A percentile compares a stretch with the other conserved stretches of the same genome.
These are phyloP conservation scores for Ichneumon xanthorius DNA, from an alignment of 2,888 invertebrate species.

Conservation along the genomic window DNA sequence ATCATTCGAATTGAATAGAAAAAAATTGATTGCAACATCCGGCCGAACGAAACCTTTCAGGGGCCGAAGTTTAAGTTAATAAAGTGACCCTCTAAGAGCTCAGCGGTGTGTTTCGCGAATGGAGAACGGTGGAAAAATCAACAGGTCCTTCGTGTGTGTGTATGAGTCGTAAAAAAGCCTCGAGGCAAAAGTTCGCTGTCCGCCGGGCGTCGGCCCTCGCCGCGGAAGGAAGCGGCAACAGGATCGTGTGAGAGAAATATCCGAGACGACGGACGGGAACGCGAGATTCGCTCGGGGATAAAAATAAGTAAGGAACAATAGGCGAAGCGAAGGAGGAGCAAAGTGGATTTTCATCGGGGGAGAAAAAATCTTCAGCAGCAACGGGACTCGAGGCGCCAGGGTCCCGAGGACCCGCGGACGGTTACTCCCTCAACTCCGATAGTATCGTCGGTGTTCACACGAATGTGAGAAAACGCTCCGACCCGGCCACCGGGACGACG, in stretches of 20 bases:
- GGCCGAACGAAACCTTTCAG: background rate
- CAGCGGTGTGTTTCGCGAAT: background rate
- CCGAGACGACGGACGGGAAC: background rate
- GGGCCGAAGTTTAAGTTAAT: background rate
- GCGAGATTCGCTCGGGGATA: background rate
- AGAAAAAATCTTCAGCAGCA: slow-evolving; percentile 60
- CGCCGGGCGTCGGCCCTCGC: background rate
- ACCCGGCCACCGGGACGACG: slow-evolving; percentile 32
- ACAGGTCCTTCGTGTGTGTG: slow-evolving; percentile 65
- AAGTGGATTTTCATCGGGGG: slow-evolving; percentile 45
- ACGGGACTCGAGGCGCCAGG: slow-evolving; percentile 66
- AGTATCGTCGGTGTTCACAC: slow-evolving; percentile 44
- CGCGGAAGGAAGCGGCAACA: background rate
- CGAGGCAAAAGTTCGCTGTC: slow-evolving; percentile 39
- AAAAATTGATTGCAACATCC: background rate
- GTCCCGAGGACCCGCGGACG: slow-evolving; percentile 57
- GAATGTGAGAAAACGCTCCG: slow-evolving; percentile 60
- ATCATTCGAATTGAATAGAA: background rate
- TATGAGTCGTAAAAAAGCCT: slow-evolving; percentile 54
- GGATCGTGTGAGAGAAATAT: background rate
- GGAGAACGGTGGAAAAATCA: slow-evolving; percentile 62
- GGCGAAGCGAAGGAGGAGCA: background rate
- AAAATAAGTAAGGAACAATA: background rate
- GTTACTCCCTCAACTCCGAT: slow-evolving; percentile 41
- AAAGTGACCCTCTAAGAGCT: background rate